Conservation (phyloP, 2,113 vertebrate species). For the Ptyas mucosa region DNA sequence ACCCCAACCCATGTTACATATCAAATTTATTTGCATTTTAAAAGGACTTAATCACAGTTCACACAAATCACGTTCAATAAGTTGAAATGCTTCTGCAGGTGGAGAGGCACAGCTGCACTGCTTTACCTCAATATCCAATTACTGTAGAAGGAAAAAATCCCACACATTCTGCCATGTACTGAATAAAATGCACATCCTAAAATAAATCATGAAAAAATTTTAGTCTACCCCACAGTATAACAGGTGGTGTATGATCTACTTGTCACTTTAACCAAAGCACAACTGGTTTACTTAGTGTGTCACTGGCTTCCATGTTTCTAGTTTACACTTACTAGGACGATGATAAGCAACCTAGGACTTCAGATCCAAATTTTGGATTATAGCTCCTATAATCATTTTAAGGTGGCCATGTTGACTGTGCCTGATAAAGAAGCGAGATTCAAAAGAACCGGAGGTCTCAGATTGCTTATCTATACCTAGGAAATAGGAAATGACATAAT, state of each 20-base stretch:
- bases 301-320: constrained; percentile 41
- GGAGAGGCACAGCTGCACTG: constrained; percentile 3
- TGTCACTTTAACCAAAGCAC: neutral
- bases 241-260: constrained; percentile 42
- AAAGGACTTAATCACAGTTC: neutral
- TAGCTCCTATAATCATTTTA: neutral
- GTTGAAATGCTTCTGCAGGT: constrained; percentile 33
- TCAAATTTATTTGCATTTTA: constrained; percentile 11
- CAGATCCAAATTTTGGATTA: neutral
- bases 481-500: neutral
- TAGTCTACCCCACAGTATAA: constrained; percentile 48
- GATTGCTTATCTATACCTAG: neutral
- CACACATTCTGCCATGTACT: neutral
- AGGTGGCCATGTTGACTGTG: neutral
- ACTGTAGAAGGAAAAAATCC: neutral
- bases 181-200: constrained; percentile 8
- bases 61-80: constrained; percentile 46
- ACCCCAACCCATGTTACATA: neutral
- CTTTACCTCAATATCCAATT: constrained; percentile 4
- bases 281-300: constrained; percentile 18
- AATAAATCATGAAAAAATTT: constrained; percentile 9
- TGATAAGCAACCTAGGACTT: neutral
- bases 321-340: neutral
- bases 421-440: neutral
- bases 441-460: neutral